Evolutionary conservation across 2,797 vertebrate genomes (phyloP).

Genomic region (Thamnophis elegans): DNA sequence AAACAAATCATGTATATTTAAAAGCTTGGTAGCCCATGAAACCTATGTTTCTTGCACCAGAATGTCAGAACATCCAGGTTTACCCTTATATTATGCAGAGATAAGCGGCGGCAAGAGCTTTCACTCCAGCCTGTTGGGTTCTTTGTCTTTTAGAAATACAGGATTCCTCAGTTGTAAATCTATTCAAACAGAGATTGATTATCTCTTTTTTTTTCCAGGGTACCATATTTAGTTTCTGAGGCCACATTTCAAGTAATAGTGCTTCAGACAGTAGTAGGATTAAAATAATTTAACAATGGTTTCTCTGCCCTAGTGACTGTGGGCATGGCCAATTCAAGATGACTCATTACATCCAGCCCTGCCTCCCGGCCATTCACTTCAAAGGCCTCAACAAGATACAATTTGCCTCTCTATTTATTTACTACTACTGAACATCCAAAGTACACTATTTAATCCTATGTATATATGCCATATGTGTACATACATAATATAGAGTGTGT

Average conservation of each 20-base stretch:
- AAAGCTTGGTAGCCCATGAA: not conserved
- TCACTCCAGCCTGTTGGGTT: not conserved
- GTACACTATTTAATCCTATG: too few relatives aligned
- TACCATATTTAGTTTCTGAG: not conserved
- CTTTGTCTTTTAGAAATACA: not conserved
- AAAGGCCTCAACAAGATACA: too few relatives aligned
- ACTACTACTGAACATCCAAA: too few relatives aligned
- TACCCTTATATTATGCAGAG: not conserved
- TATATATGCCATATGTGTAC: too few relatives aligned
- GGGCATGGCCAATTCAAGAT: too few relatives aligned
- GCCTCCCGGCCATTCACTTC: too few relatives aligned
- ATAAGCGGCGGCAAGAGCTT: not conserved
- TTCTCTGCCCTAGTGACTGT: too few relatives aligned
- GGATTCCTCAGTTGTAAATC: not conserved
- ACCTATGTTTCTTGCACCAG: not conserved
- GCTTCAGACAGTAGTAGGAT: not conserved
- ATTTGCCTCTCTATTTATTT: too few relatives aligned
- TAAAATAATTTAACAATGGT: too few relatives aligned
- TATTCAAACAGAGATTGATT: not conserved
- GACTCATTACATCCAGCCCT: too few relatives aligned
- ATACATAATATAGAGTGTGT: too few relatives aligned
- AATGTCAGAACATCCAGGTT: too few relatives aligned
- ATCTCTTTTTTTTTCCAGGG: not conserved
- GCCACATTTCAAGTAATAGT: not conserved
- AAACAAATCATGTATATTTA: not conserved